Evolutionary conservation across 2,797 vertebrate species (phyloP).

Genomic region (Rhynchonycteris naso): DNA sequence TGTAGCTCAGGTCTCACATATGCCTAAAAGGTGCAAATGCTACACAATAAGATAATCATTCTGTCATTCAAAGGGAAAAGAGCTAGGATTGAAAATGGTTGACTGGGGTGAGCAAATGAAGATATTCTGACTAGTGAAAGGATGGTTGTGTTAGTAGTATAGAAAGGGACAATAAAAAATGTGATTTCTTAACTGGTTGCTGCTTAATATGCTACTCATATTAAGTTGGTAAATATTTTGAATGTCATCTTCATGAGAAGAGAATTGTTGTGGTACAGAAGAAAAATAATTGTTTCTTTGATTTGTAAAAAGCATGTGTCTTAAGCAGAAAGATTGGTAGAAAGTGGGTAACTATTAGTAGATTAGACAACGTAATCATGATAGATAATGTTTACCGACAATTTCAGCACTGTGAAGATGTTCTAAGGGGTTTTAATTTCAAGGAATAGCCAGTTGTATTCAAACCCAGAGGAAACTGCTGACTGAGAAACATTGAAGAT

Average conservation of each 20-base stretch:
- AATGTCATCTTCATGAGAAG: not conserved
- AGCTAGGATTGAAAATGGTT: not conserved
- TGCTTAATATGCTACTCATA: not conserved
- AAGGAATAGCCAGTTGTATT: not conserved
- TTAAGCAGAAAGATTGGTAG: not conserved
- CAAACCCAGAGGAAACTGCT: not conserved
- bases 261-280: not conserved
- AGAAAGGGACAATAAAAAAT: not conserved
- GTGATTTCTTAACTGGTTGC: not conserved
- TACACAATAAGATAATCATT: not conserved
- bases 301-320: not conserved
- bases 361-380: not conserved
- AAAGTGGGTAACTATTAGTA: conserved; percentile 16
- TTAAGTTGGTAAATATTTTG: conserved; percentile 46
- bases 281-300: not conserved
- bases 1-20: not conserved
- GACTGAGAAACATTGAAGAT: not conserved
- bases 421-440: not conserved
- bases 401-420: not conserved
- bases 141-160: not conserved
- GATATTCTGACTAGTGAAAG: not conserved
- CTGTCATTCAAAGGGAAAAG: not conserved
- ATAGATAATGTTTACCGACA: not conserved
- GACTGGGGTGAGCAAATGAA: not conserved
- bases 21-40: not conserved